Conservation (phyloP, 2,113 vertebrate genomes). For the Genyomyrus donnyi region DNA sequence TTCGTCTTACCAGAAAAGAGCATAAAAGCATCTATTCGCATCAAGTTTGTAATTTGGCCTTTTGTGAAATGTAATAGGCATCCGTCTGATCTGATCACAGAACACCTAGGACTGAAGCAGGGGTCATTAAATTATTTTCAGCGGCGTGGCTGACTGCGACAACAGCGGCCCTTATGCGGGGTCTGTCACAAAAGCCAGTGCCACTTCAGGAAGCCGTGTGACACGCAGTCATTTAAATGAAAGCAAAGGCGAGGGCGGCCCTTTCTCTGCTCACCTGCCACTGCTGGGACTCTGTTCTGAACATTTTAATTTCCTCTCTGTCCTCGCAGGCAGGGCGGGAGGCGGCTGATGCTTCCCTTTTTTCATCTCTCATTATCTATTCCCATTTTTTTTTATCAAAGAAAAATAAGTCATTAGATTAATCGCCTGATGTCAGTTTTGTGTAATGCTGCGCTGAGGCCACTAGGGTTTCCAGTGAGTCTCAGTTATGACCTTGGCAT, state of each 20-base stretch:
- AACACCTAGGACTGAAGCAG: neutral
- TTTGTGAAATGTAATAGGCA: constrained; percentile 14
- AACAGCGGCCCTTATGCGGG: neutral
- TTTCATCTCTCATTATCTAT: neutral
- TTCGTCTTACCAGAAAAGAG: neutral
- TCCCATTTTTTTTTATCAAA: constrained; percentile 7
- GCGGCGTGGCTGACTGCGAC: neutral
- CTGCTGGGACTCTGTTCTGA: neutral
- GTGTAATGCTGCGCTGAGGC: neutral
- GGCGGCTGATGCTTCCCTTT: neutral
- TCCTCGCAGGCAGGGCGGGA: neutral
- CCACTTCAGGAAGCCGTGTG: neutral
- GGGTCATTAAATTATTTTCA: constrained; percentile 14
- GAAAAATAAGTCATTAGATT: constrained; percentile 1
- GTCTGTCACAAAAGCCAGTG: constrained; percentile 5
- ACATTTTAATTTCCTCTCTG: constrained; percentile 13
- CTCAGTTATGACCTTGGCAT: neutral
- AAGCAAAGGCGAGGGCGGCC: neutral
- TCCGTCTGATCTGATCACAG: constrained; percentile 17
- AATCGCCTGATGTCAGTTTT: neutral
- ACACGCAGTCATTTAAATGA: constrained; percentile 1
- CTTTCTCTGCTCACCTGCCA: neutral
- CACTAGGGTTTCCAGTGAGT: neutral
- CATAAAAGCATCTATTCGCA: constrained; percentile 11
- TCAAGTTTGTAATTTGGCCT: constrained; percentile 1